Evolutionary conservation across 2,888 invertebrate species (phyloP).

Genomic region (Quadroppia sp.): DNA sequence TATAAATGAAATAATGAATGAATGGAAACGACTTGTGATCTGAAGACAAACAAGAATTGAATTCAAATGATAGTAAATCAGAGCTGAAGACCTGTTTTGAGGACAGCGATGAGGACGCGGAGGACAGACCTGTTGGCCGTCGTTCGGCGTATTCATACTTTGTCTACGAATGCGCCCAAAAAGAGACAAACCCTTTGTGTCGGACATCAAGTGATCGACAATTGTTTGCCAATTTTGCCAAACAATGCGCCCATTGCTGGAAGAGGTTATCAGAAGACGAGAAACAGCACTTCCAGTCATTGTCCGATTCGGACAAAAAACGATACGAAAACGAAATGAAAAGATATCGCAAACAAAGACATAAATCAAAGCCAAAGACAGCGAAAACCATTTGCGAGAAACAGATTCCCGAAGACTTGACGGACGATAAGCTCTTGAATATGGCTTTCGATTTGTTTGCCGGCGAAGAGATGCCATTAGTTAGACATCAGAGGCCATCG

Average conservation of each 20-base stretch:
- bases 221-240: constrained; percentile 35
- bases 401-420: not conserved
- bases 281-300: constrained; percentile 16
- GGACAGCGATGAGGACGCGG: not conserved
- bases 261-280: constrained; percentile 31
- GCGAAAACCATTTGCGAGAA: not conserved
- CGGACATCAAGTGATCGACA: not conserved
- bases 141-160: constrained; percentile 31
- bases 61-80: not conserved
- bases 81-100: not conserved
- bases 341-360: not conserved
- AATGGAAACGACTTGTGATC: not conserved
- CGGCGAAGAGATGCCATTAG: constrained; percentile 38
- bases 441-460: constrained; percentile 39
- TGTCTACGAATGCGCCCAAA: constrained; percentile 16
- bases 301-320: constrained; percentile 34
- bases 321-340: constrained; percentile 37
- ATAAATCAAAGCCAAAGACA: not conserved
- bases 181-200: constrained; percentile 19
- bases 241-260: constrained; percentile 32
- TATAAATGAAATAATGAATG: no score
- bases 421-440: not conserved
- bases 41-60: not conserved
- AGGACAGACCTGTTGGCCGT: constrained; percentile 3
- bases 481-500: constrained; percentile 22